Evolutionary conservation across 2,888 invertebrate genomes (phyloP).

Genomic region (Phaonia tiefii): DNA sequence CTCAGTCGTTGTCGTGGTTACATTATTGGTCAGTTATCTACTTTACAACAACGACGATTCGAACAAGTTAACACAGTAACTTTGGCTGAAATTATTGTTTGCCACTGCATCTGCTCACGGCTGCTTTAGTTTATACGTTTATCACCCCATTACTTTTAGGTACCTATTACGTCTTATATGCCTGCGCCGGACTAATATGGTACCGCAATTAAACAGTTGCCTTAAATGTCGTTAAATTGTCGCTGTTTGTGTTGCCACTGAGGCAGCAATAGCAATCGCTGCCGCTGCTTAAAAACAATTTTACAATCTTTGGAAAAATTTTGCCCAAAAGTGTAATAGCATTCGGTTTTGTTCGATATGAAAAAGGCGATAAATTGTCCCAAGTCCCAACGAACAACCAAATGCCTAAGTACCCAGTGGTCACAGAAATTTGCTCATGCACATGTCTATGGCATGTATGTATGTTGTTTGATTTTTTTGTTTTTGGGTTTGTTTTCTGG

Average conservation of each 20-base stretch:
- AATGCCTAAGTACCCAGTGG: constrained; percentile 56
- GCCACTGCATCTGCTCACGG: background rate
- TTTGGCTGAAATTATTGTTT: too few relatives aligned
- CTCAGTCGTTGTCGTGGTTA: background rate
- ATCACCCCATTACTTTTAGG: constrained; percentile 64
- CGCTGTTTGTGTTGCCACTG: constrained; percentile 63
- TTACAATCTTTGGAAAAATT: constrained; percentile 41
- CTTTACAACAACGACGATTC: too few relatives aligned
- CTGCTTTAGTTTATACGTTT: constrained; percentile 37
- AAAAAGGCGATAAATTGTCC: constrained; percentile 57
- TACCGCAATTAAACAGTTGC: constrained; percentile 68
- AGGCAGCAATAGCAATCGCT: background rate
- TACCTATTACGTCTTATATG: constrained; percentile 64
- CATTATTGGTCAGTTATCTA: background rate
- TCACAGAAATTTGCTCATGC: constrained; percentile 36
- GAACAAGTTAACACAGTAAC: too few relatives aligned
- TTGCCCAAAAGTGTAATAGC: constrained; percentile 50
- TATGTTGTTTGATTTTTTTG: constrained; percentile 28
- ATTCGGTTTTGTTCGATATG: constrained; percentile 45
- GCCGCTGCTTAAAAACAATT: constrained; percentile 44
- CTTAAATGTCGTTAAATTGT: constrained; percentile 66
- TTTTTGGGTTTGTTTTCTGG: background rate
- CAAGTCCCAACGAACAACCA: constrained; percentile 7
- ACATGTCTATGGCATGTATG: constrained; percentile 50
- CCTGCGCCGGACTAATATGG: constrained; percentile 54